Base-by-base conservation (phyloP, 35 echinoderm and acorn worm species). In the Patiria miniata region DNA sequence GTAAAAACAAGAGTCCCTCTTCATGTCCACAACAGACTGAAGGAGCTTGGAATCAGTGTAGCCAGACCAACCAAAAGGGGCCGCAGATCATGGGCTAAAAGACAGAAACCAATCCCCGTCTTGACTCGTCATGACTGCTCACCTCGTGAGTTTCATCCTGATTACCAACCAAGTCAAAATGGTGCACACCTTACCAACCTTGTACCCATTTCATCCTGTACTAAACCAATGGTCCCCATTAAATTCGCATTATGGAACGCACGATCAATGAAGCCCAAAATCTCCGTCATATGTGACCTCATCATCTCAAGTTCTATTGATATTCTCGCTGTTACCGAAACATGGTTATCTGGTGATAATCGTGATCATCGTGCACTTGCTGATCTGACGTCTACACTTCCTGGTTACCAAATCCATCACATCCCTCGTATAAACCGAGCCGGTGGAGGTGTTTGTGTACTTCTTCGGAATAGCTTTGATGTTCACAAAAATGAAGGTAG, bases 171-270 rank as follows among this genome's bases (percentile, higher is more conserved):
- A 58, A 58, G 54, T 58, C 54, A 58, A 58, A 58, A 58, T 22
- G 54, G 54, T 58, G 54, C 54, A 19, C 54, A 58, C 23, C 54
- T 58, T 22, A 58, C 54, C 54, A 58, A 58, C 54, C 54, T 58
- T 58, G 54, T 58, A 58, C 54, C 16, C 16, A 58, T 8, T 19
- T 22, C 54, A 58, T 8, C 54, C 23, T 19, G 16, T 2, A 19
- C 54, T 58, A n/a, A n/a, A n/a, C n/a, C 16, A 58, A 58, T 8
- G 8, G 54, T 58, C 8, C 54, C 54, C 23, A 58, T 22, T 1
- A 85, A 85, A 30, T 86, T 94, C 58, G 92, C 82, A 9, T 82
- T 91, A n/a, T 95, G 93, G 88, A 95, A 91, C 87, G 93, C 93
- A 26, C 59, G 93, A 57, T 95, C 93, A 36, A 69, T 95, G 44